Base-by-base conservation (phyloP, 2,797 vertebrate genomes). In the Apodemus agrarius region DNA sequence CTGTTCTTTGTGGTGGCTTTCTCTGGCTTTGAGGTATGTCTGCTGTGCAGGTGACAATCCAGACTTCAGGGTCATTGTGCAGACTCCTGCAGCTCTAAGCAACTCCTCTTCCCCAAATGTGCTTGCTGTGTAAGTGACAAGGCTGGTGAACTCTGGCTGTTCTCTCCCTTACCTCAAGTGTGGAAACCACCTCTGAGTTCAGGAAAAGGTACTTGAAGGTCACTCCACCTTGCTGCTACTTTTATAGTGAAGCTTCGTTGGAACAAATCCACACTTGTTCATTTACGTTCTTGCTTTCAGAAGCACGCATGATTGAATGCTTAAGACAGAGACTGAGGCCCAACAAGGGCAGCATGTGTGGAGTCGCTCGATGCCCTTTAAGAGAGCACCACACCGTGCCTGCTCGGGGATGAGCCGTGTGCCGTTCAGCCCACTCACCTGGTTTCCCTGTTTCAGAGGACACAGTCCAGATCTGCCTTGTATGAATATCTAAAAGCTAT, bases 201-300 rank as follows among this genome's bases (percentile, higher is more conserved):
- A 19, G 65, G 29, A 11, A 14, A 57, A 87, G 72, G 31, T 19
- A 31, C 2, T 19, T 46, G 10, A 78, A 52, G 63, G 89, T 31
- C 69, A 87, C 65, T 40, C 46, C 61, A 82, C 43, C 21, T 26
- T 65, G 83, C 81, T 16, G 4, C 49, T 49, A 11, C 40, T 86
- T 89, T 69, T 85, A 49, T 49, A 24, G 88, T 84, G 46, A 79
- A 91, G 37, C 76, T 96, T 93, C 81, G 88, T 1, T 69, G 24
- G 75, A 59, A 37, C n/a, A 80, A 0, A 19, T 37, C 74, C 3
- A 37, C 14, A 52, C 19, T 37, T n/a, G 31, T 29, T 57, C 17
- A 13, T 69, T 17, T 10, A 65, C 31, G 19, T n/a, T 31, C 59
- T 2, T 24, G 4, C 31, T 72, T 37, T 52, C 57, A 84, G 92